Base-by-base conservation (phyloP, 2,888 invertebrate genomes). In the Drosophila sordidapex region DNA sequence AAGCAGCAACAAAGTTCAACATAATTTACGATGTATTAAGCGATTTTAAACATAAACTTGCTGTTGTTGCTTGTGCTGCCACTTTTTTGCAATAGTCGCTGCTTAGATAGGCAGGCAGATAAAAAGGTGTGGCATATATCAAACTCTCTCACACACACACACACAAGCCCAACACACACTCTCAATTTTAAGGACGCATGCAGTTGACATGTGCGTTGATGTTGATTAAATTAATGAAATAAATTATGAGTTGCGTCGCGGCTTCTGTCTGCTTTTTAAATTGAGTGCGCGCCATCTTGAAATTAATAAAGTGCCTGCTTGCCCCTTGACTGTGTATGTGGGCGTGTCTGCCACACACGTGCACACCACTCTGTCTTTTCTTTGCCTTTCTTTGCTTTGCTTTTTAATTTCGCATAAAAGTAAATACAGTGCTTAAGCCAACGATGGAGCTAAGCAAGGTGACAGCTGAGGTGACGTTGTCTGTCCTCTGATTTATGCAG, bases 161-260 rank as follows among this genome's bases (percentile, higher is more conserved):
- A 33, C 15, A n/a, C 29, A 43, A 21, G 18, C n/a, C 2, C 35
- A 29, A 46, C 1, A 46, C 46, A 13, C 29, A 25, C 48, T 15
- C 49, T 49, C 18, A 27, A 29, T 46, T 58, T 57, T 61, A 46
- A 77, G 73, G 68, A 69, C 70, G 74, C 67, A 73, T 86, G 90
- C 86, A 87, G 83, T 83, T 87, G 86, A 90, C 87, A 86, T 86
- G 89, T 90, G 89, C 84, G 82, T 58, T 70, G 82, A 84, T 79
- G 89, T 84, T 87, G 90, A 89, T 87, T 87, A 87, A 87, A 87
- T 87, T 90, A 87, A 87, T 87, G 87, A 90, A 90, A 87, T 87
- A 89, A 87, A 87, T 87, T 87, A 87, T 87, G 87, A 82, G 84
- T 75, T 63, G 67, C 66, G 51, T 66, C 67, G 69, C 61, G 60